Base-by-base conservation (phyloP, 1,140 invertebrate species). In the Anoplolepis gracilipes region DNA sequence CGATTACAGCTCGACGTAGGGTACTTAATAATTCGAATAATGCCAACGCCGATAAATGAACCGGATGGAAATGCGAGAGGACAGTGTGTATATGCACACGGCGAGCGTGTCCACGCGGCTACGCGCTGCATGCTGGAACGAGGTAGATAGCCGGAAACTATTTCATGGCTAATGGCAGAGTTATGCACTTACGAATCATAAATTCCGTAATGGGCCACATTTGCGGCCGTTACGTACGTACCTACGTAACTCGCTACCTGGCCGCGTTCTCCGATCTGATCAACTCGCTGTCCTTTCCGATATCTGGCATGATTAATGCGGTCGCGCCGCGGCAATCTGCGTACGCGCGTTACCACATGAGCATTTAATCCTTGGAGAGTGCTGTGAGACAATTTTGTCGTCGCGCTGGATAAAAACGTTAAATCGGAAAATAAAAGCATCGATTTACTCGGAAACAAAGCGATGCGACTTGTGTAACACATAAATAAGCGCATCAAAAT, bases 181-280 rank as follows among this genome's bases (percentile, higher is more conserved):
- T 89, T 92, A 92, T 92, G 91, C 89, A 91, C 87, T 92, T 91
- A 90, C 87, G 85, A 92, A 90, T 91, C 91, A 90, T 91, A 92
- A 92, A 92, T 92, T 92, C 86, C 85, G 57, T 82, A 89, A 91
- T 90, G 90, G 82, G 82, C 87, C 85, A 85, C 88, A 79, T 89
- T 82, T 89, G 72, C 67, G 75, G 67, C 42, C 64, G 25, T 19
- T 22, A n/a, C n/a, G n/a, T 49, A 16, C 16, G 16, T 33, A 65
- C 11, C 39, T 55, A 42, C 65, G 69, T 88, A 89, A 86, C 87
- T 82, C 72, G 55, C 72, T 42, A 61, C 55, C 67, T 89, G 73
- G 55, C 64, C 49, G 36, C 36, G 78, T 82, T 46, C 78, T 59
- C 33, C 77, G 59, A 88, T 86, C 87, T 88, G 70, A 88, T 88